Evolutionary conservation across 2,113 vertebrate genomes (phyloP), one percentile per base, ranked within the genome.

Genomic region (Emydocephalus ijimae): DNA sequence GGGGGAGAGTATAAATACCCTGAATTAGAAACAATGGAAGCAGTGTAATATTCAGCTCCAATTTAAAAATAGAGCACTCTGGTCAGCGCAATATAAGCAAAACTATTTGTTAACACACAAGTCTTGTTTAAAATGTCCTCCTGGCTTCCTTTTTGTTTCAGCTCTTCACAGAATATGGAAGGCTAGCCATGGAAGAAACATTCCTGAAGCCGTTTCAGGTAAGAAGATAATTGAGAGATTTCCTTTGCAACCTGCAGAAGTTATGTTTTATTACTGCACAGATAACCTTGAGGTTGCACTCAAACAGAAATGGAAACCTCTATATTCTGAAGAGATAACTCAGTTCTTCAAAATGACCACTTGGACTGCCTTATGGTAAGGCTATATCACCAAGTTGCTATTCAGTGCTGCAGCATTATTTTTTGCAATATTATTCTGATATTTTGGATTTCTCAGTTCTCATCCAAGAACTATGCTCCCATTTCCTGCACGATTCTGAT

Each of bases 141-240:
- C 8, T 0, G 43, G 74, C 59, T 87, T 93, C 45, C 88, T 95
- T 94, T 90, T 89, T 11, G 14, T 88, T 45, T 8, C 96, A 99
- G 99, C 99, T 99, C 54, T 99, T 99, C 96, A 99, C 99, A 0
- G 99, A 99, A 94, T 99, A 99, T 0, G 99, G 99, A 91, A 97
- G 99, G 92, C 97, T 99, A 93, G 99, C 99, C 26, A 99, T 99
- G 99, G 99, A 99, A 94, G 99, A 99, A 96, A 99, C 99, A 0
- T 99, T 99, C 95, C 97, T 99, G 94, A 99, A 99, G 95, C 99
- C 99, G 0, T 99, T 99, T 96, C 99, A 99, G 98, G 99, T 99
- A 96, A 96, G 96, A 29, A 0, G 0, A 1, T 45, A 39, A 81
- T 29, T 54, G 26, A 54, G 86, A 26, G 12, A 18, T 87, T 52